Conservation (phyloP, 2,113 vertebrate species). For the Toxotes chatareus region DNA sequence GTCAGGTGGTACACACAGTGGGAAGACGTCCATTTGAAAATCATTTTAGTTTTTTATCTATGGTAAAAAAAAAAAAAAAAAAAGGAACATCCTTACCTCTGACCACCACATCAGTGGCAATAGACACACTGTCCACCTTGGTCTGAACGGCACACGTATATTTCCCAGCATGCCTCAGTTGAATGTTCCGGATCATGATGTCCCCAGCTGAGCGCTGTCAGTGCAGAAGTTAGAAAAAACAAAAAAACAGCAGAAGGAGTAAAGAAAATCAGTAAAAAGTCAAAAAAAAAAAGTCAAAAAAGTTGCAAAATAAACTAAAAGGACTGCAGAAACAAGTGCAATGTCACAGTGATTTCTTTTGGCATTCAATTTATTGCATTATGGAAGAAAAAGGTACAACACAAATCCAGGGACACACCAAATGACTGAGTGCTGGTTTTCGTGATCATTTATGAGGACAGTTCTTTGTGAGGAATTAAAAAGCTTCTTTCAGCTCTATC, state of each 20-base stretch:
- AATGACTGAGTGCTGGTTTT: conserved; percentile 45
- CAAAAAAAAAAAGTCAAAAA: not conserved
- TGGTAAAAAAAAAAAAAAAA: not conserved
- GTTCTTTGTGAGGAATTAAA: conserved; percentile 59
- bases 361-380: conserved; percentile 44
- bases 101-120: conserved; percentile 93
- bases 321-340: not conserved
- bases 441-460: conserved; percentile 25
- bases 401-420: conserved; percentile 34
- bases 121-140: conserved; percentile 92
- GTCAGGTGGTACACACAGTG: not conserved
- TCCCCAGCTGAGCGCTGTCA: conserved; percentile 93
- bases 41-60: not conserved
- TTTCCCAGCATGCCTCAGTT: conserved; percentile 94
- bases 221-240: not conserved
- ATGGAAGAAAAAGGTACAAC: conserved; percentile 11
- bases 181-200: conserved; percentile 98
- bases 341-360: conserved; percentile 33
- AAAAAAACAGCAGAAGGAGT: not conserved
- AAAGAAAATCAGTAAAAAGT: not conserved
- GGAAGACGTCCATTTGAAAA: not conserved
- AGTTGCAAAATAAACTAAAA: conserved; percentile 30
- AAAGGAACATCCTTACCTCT: conserved; percentile 86
- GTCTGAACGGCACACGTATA: conserved; percentile 95
- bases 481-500: conserved; percentile 56